A percentile compares a stretch with the other conserved stretches of the same genome.
Conservation (phyloP, 2,797 vertebrate genomes). For the Myoxocephalus aenaeus region DNA sequence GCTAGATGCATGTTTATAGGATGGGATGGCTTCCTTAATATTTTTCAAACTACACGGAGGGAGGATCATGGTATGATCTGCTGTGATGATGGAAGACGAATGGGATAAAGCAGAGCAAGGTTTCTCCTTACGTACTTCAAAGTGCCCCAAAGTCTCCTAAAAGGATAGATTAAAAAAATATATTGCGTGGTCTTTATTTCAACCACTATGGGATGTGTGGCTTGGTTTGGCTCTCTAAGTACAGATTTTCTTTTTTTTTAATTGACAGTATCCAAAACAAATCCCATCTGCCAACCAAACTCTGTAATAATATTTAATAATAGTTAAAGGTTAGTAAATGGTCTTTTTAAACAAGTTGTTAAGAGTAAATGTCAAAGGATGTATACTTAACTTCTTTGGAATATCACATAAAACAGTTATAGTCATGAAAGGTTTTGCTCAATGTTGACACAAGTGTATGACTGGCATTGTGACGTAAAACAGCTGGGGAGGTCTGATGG, state of each 20-base stretch:
- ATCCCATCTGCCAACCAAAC: constrained; percentile 32
- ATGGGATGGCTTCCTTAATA: constrained; percentile 49
- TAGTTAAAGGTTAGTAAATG: constrained; percentile 7
- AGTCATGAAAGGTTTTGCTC: not conserved
- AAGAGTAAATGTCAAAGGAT: not conserved
- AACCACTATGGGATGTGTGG: constrained; percentile 55
- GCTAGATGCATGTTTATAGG: constrained; percentile 46
- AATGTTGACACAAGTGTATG: not conserved
- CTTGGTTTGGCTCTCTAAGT: constrained; percentile 41
- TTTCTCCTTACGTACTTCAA: constrained; percentile 53
- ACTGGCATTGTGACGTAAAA: not conserved
- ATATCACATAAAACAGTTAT: not conserved
- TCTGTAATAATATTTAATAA: constrained; percentile 55
- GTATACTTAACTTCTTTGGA: not conserved
- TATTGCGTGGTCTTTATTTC: constrained; percentile 42
- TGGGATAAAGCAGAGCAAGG: constrained; percentile 23
- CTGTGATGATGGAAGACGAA: constrained; percentile 45
- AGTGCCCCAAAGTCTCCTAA: constrained; percentile 32
- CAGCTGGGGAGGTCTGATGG: not conserved
- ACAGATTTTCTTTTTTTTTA: constrained; percentile 2
- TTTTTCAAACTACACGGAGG: constrained; percentile 34
- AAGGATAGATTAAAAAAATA: constrained; percentile 47
- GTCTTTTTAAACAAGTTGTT: constrained; percentile 5
- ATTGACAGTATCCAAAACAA: constrained; percentile 21
- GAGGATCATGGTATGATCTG: constrained; percentile 43